Conservation (phyloP, 2,113 vertebrate genomes). For the Ranitomeya imitator region DNA sequence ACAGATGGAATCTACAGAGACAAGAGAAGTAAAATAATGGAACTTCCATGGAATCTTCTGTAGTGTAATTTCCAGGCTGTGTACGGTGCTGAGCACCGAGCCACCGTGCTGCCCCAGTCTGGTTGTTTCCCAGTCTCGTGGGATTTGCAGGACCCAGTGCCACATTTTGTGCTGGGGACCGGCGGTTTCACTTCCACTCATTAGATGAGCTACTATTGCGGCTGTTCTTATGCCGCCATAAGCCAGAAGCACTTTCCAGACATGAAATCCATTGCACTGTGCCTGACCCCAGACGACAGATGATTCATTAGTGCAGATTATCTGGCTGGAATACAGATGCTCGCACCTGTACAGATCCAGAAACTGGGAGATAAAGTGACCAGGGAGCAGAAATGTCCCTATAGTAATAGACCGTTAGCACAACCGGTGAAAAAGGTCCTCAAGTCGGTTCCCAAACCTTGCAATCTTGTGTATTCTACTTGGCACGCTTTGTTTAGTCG, state of each 20-base stretch:
- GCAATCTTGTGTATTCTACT: too few relatives aligned
- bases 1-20: not conserved
- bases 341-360: not conserved
- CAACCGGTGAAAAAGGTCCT: too few relatives aligned
- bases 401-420: too few relatives aligned
- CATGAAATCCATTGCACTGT: constrained; percentile 16
- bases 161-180: too few relatives aligned
- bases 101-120: too few relatives aligned
- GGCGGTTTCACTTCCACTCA: not conserved
- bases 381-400: not conserved
- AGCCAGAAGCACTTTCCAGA: not conserved
- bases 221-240: not conserved
- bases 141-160: too few relatives aligned
- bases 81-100: not conserved
- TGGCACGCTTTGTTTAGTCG: too few relatives aligned
- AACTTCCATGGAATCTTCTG: not conserved
- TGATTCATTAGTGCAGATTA: constrained; percentile 29
- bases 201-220: not conserved
- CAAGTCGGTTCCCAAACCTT: too few relatives aligned
- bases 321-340: constrained; percentile 1
- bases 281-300: constrained; percentile 36
- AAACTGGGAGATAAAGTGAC: not conserved
- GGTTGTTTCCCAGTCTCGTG: too few relatives aligned
- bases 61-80: not conserved
- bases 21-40: not conserved